Evolutionary conservation across 2,113 vertebrate genomes (phyloP), one percentile per base, ranked within the genome.

Genomic region (Saguinus imperator): DNA sequence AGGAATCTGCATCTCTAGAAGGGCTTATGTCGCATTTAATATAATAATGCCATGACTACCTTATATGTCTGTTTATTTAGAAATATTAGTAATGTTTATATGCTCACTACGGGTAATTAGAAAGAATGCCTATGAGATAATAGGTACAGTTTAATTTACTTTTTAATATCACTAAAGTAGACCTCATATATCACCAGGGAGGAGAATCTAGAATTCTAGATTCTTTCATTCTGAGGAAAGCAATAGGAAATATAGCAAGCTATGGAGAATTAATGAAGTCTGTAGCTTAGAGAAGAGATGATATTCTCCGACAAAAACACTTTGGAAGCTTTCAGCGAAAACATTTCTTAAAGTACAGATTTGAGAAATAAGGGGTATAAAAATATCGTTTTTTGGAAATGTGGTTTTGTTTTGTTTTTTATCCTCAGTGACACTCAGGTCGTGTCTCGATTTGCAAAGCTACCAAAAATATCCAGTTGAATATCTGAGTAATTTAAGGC

Each of bases 391-490:
- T 80, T 52, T 94, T 93, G 90, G 37, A 94, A 94, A n/a, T 40
- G 1, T n/a, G 1, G 25, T 57, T 84, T 40, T 76, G 64, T 89
- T 76, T 52, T 50, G 9, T 61, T 52, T 76, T 87, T 61, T 73
- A 50, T 12, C 40, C 23, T 94, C 45, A n/a, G 37, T 58, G 66
- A 75, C 73, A 85, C 68, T 94, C 68, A 27, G 68, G 77, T 84
- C 64, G 13, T 84, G 12, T 87, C 73, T 96, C 50, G 79, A 77
- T 82, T 96, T 95, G 52, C 77, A 90, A 95, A 92, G 73, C 64
- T 83, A 84, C 27, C 83, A 90, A 90, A 89, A 94, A 45, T 68
- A 91, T 43, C 32, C 79, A 96, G 20, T 84, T 50, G 75, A 57
- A 40, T 89, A 77, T 75, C 84, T 95, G 66, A 87, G 37, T 95